These are phyloP conservation scores for Epistrophe grossulariae DNA, from an alignment of 2,888 invertebrate genomes.

Conservation along the genomic window DNA sequence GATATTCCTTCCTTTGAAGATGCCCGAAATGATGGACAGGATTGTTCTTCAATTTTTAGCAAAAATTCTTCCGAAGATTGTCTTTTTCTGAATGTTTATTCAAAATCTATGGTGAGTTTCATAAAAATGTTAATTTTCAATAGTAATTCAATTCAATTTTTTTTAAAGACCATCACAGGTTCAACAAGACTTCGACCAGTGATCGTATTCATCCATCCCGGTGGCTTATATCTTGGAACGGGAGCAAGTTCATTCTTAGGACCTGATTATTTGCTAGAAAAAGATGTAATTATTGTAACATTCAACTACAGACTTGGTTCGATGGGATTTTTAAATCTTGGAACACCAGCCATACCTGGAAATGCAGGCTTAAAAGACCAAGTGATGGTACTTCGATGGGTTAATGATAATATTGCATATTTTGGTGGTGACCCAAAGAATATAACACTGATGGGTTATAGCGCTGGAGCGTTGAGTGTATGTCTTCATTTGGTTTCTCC, in stretches of 20 bases:
- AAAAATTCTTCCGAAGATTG: slow-evolving; percentile 84
- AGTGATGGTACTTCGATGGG: slow-evolving; percentile 85
- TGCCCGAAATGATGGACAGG: slow-evolving; percentile 84
- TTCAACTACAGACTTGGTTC: slow-evolving; percentile 87
- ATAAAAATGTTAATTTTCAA: background rate
- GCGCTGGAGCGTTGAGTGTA: slow-evolving; percentile 79
- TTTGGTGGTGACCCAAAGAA: slow-evolving; percentile 85
- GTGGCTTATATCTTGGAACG: slow-evolving; percentile 86
- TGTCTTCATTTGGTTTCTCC: slow-evolving; percentile 81
- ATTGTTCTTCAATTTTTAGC: slow-evolving; percentile 84
- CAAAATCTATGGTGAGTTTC: slow-evolving; percentile 79
- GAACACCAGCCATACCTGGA: slow-evolving; percentile 85
- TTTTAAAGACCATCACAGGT: no score
- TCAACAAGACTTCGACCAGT: slow-evolving; percentile 83
- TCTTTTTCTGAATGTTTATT: slow-evolving; percentile 85
- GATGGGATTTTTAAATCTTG: slow-evolving; percentile 85
- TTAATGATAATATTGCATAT: slow-evolving; percentile 84
- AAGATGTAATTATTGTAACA: slow-evolving; percentile 86
- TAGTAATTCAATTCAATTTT: background rate
- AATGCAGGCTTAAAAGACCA: slow-evolving; percentile 87
- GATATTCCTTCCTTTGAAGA: slow-evolving; percentile 76
- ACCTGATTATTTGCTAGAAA: slow-evolving; percentile 86
- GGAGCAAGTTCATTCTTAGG: slow-evolving; percentile 82
- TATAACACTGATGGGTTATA: slow-evolving; percentile 85
- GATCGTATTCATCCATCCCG: slow-evolving; percentile 87